A percentile compares a stretch with the other conserved stretches of the same genome.
Evolutionary conservation across 2,888 invertebrate genomes (phyloP).

Genomic region (Ashinkailepas kermadecensis): DNA sequence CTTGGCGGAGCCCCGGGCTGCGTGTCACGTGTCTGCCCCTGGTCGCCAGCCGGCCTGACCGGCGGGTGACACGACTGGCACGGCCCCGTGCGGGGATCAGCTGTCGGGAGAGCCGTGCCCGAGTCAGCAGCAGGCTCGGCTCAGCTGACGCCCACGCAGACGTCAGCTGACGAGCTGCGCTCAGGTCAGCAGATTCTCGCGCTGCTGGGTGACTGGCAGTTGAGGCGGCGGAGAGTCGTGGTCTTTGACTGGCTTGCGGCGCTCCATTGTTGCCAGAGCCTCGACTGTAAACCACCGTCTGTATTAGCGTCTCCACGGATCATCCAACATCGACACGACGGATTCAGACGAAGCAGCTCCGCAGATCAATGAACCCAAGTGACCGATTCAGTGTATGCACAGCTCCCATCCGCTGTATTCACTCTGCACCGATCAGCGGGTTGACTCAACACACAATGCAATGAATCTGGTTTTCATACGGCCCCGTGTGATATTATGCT

Average conservation of each 20-base stretch:
- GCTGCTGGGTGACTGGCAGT: constrained; percentile 37
- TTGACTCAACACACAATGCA: too few species aligned
- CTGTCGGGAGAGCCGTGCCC: neutral
- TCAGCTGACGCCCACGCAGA: neutral
- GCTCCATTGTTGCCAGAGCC: constrained; percentile 14
- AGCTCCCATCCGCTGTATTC: too few species aligned
- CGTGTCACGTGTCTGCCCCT: neutral
- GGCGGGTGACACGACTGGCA: neutral
- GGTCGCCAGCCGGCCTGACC: neutral
- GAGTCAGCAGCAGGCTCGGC: neutral
- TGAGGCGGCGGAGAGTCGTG: constrained; percentile 37
- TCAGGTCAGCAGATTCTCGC: constrained; percentile 36
- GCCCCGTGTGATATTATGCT: too few species aligned
- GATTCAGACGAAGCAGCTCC: too few species aligned
- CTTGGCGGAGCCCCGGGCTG: neutral
- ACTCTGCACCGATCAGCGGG: too few species aligned
- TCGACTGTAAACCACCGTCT: neutral
- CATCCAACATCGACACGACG: too few species aligned
- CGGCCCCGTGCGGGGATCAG: neutral
- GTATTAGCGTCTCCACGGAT: too few species aligned
- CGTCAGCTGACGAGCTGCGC: neutral
- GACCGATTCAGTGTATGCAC: too few species aligned
- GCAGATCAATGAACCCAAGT: too few species aligned
- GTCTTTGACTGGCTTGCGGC: constrained; percentile 26
- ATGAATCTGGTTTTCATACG: too few species aligned